Evolutionary conservation across 2,113 vertebrate genomes (phyloP).

Genomic region (Limanda limanda): DNA sequence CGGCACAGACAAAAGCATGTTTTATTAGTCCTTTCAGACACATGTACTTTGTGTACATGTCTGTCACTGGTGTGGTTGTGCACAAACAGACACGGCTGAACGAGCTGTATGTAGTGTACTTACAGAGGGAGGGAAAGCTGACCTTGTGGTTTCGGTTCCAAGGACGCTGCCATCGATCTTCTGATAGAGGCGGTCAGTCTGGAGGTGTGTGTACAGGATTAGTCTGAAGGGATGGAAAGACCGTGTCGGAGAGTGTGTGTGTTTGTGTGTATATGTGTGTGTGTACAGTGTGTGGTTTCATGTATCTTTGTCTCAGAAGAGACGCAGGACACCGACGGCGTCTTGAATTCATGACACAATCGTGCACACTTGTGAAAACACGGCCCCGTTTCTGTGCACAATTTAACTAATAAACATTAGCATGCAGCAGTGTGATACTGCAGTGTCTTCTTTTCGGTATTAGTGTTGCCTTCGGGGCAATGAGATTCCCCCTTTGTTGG

Average conservation of each 20-base stretch:
- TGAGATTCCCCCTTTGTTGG: conserved; percentile 61
- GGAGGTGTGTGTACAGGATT: conserved; percentile 54
- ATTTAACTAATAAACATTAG: conserved; percentile 53
- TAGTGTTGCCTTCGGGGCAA: conserved; percentile 53
- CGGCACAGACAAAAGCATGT: no score
- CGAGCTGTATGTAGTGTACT: not conserved
- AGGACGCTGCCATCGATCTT: conserved; percentile 68
- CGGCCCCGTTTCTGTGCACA: conserved; percentile 26
- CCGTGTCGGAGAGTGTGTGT: not conserved
- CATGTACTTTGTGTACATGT: no score
- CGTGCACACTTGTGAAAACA: conserved; percentile 17
- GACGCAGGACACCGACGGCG: not conserved
- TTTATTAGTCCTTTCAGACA: no score
- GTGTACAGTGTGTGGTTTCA: conserved; percentile 9
- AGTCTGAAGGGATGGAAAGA: conserved; percentile 37
- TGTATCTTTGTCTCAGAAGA: conserved; percentile 25
- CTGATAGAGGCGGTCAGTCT: conserved; percentile 51
- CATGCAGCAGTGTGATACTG: conserved; percentile 45
- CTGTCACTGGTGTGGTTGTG: not conserved
- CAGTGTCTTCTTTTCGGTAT: conserved; percentile 53
- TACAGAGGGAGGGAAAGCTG: conserved; percentile 22
- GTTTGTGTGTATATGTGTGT: not conserved
- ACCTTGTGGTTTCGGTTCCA: conserved; percentile 67
- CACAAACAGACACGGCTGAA: not conserved
- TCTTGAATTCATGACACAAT: conserved; percentile 17